Conservation (phyloP, 1,140 invertebrate species). For the Heliothis virescens region DNA sequence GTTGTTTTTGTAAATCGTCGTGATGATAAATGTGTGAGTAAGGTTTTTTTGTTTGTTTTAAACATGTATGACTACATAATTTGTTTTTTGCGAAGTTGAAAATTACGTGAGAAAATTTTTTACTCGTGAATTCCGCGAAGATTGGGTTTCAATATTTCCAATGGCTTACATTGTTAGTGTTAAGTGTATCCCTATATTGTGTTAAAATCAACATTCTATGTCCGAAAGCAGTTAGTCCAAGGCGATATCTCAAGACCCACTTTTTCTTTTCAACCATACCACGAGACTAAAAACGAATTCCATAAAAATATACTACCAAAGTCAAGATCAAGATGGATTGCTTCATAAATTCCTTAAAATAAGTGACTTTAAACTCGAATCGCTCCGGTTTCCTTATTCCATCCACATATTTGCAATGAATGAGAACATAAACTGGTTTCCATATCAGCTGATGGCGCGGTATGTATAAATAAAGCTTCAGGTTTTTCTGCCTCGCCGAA, state of each 20-base stretch:
- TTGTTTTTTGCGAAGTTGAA: background rate
- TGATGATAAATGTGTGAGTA: slow-evolving; percentile 73
- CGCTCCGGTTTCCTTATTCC: slow-evolving; percentile 32
- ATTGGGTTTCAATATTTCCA: too few relatives aligned
- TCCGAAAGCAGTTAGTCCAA: background rate
- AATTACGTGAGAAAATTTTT: background rate
- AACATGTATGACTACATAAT: background rate
- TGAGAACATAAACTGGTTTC: slow-evolving; percentile 74
- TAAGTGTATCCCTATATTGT: background rate
- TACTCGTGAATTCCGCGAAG: background rate
- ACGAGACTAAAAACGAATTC: slow-evolving; percentile 3
- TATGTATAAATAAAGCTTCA: slow-evolving; percentile 70
- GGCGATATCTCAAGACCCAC: background rate
- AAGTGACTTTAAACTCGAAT: background rate
- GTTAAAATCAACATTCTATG: slow-evolving; percentile 5
- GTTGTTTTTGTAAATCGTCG: slow-evolving; percentile 69
- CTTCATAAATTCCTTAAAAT: slow-evolving; percentile 26
- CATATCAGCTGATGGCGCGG: slow-evolving; percentile 77
- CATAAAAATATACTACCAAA: slow-evolving; percentile 20
- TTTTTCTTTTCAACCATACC: slow-evolving; percentile 16
- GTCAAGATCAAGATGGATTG: background rate
- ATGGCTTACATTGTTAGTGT: background rate
- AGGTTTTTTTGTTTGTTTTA: slow-evolving; percentile 54
- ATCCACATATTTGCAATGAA: slow-evolving; percentile 65
- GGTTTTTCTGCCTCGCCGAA: slow-evolving; percentile 75